Evolutionary conservation across 2,797 vertebrate genomes (phyloP).

Genomic region (Propithecus perrieri): DNA sequence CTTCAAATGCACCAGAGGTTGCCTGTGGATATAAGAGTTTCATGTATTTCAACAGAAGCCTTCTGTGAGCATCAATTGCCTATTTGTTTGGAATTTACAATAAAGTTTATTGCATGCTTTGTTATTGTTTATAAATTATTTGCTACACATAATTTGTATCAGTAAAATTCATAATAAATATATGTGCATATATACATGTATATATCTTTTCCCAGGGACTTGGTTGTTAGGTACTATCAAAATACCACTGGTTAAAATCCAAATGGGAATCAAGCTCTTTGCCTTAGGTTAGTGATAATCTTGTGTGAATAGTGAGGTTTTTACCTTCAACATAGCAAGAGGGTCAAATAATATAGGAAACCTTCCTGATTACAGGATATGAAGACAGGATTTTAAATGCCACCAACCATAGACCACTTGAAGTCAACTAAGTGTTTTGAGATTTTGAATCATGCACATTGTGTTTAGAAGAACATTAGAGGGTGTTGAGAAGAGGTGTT

Average conservation of each 20-base stretch:
- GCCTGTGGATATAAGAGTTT: not conserved
- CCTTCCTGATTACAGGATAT: not conserved
- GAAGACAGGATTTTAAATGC: not conserved
- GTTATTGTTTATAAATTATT: not conserved
- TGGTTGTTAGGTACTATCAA: not conserved
- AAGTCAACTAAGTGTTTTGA: conserved; percentile 15
- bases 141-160: not conserved
- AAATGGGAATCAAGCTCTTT: not conserved
- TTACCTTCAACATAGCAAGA: not conserved
- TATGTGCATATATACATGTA: not conserved
- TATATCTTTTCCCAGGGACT: not conserved
- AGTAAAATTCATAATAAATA: conserved; percentile 1
- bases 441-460: not conserved
- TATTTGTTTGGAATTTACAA: not conserved
- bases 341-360: not conserved
- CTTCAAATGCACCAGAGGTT: not conserved
- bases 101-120: not conserved
- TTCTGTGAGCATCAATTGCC: not conserved
- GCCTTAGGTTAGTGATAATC: not conserved
- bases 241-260: not conserved
- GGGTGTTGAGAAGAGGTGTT: conserved; percentile 16
- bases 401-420: not conserved
- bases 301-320: not conserved
- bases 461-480: conserved; percentile 21
- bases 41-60: not conserved